phyloP scores from a whole-genome alignment of 1,140 invertebrate species.

The Bombus terrestris region DNA sequence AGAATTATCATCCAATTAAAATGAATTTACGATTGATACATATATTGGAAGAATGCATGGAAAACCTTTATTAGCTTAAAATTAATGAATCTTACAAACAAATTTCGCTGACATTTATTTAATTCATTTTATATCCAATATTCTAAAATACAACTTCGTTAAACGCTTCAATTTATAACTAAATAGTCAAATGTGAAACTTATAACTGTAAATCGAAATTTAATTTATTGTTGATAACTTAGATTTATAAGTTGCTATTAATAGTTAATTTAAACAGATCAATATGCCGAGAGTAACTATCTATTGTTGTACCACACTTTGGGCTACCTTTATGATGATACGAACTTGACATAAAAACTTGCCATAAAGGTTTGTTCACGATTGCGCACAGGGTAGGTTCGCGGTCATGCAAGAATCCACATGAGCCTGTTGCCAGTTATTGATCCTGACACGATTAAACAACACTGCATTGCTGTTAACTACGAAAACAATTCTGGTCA shows the following conservation, averaged over 20 bases:
- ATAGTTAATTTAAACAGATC: not conserved
- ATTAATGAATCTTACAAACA: not conserved
- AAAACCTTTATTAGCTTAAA: not conserved
- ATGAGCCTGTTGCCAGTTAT: slow-evolving; percentile 83
- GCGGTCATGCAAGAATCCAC: slow-evolving; percentile 69
- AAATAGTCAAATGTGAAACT: not conserved
- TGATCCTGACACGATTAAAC: slow-evolving; percentile 82
- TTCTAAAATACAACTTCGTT: not conserved
- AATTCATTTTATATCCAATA: not conserved
- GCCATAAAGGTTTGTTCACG: slow-evolving; percentile 26
- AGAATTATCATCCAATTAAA: too few relatives aligned
- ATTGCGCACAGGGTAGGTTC: slow-evolving; percentile 57
- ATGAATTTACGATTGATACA: not conserved
- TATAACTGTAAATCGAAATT: not conserved
- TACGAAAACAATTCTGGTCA: slow-evolving; percentile 76
- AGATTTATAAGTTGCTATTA: not conserved
- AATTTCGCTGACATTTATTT: not conserved
- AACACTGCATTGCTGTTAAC: slow-evolving; percentile 82
- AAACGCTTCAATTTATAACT: not conserved
- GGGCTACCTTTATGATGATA: not conserved
- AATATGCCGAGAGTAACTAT: not conserved
- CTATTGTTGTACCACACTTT: not conserved
- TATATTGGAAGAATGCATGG: not conserved
- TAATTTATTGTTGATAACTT: not conserved
- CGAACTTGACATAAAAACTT: slow-evolving; percentile 15